Base-by-base conservation (phyloP, 1,140 invertebrate genomes). In the Bicyclus anynana region DNA sequence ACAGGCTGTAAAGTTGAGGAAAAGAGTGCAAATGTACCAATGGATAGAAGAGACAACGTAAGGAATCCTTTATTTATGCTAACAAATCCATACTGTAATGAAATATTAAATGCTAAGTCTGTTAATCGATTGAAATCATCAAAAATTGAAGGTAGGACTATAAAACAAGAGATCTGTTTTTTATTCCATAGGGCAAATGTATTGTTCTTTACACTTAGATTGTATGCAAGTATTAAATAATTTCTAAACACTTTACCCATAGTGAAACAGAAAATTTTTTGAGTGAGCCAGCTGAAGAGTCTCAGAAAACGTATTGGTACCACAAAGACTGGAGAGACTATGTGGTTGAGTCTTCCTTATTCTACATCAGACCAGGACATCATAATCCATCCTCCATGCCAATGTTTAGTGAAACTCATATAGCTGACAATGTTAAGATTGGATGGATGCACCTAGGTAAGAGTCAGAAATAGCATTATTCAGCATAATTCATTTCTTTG, bases 21-120 rank as follows among this genome's bases (percentile, higher is more conserved):
- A 94, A 42, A 89, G 93, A 60, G 95, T 95, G 0, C 96, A 97
- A 82, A 97, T 97, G 94, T 97, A 94, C 77, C 96, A 97, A 76
- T 97, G 96, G 96, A 91, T 96, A 40, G 96, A 97, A 74, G 94
- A 96, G 69, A 87, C 92, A 17, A 80, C 74, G 85, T 88, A 71
- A 77, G 75, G 2, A 27, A 40, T 26, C 5, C 23, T 21, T 23
- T n/a, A n/a, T n/a, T n/a, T n/a, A n/a, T n/a, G n/a, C n/a, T n/a
- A n/a, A n/a, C n/a, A n/a, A n/a, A n/a, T n/a, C n/a, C n/a, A n/a
- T n/a, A n/a, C n/a, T n/a, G n/a, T n/a, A n/a, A n/a, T n/a, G n/a
- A n/a, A n/a, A n/a, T n/a, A n/a, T n/a, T n/a, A n/a, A n/a, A n/a
- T n/a, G n/a, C n/a, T n/a, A n/a, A n/a, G n/a, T n/a, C n/a, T n/a